Base-by-base conservation (phyloP, 2,113 vertebrate species). In the Cinclus cinclus region DNA sequence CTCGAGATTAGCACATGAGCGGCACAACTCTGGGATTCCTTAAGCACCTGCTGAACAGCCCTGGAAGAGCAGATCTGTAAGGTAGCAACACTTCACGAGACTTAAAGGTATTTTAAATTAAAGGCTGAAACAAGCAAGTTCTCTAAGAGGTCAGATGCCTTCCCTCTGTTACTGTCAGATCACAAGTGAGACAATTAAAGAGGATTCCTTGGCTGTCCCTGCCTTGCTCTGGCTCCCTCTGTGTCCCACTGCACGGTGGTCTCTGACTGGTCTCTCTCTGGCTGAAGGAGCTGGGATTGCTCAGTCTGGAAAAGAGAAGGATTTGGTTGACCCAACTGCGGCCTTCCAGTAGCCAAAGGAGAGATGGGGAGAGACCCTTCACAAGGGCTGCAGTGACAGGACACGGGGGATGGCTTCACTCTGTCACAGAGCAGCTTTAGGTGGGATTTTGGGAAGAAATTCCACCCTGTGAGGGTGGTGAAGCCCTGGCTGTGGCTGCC, bases 371-470 rank as follows among this genome's bases (percentile, higher is more conserved):
- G 44, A 52, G 28, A 52, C 3, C 8, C 8, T 59, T 59, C 24
- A 9, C 31, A 52, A 53, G 53, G 15, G 33, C 19, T 24, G 46
- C 46, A 68, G 62, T 4, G 37, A 4, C 52, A 33, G 76, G 6
- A 39, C 60, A n/a, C 37, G 9, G 69, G 33, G 68, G 37, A n/a
- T 19, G 77, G 59, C 31, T 44, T 17, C 44, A 3, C 4, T 14
- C 5, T n/a, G 60, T 1, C 5, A n/a, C 18, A 28, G 22, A 1
- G 35, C 3, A 30, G 77, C 27, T 0, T 5, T 3, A 8, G 52
- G 2, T 21, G 39, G 53, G 69, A 15, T 21, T 1, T 3, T 11
- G 23, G 28, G 23, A 14, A n/a, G 33, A 0, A 82, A 82, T 30
- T 1, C 2, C 2, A 30, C 23, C 44, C 60, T 53, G 23, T 0